Base-by-base conservation (phyloP, 2,113 vertebrate genomes). In the Urocynchramus pylzowi region DNA sequence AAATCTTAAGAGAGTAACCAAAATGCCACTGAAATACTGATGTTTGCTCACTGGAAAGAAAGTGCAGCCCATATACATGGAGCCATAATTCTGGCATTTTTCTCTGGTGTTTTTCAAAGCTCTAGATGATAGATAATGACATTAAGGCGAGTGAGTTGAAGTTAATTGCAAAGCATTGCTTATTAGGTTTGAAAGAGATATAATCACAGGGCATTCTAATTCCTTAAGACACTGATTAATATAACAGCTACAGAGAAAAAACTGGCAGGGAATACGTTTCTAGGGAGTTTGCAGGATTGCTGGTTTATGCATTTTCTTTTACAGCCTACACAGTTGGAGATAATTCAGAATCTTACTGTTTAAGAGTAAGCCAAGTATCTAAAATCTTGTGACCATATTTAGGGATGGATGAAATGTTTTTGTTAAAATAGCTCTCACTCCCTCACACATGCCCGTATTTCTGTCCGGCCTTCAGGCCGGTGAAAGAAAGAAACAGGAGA, bases 271-370 rank as follows among this genome's bases (percentile, higher is more conserved):
- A 91, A 50, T 74, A 61, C n/a, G 59, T 95, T 97, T 93, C 97
- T 70, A 95, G 95, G 97, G 97, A 97, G 96, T 96, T 95, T 95
- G 94, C 91, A 95, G 89, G 92, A 95, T 95, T 94, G 93, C 95
- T 97, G 97, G 94, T 97, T 97, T 97, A 91, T 97, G 93, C 96
- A 97, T 97, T 97, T 97, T 97, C 95, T 96, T 97, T 97, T 96
- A 94, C 96, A 94, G 96, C 96, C 97, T 97, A 94, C 97, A 96
- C 96, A 96, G 92, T 97, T 97, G 96, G 97, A 97, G 95, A 96
- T 97, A 91, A 95, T 96, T 97, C 96, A 97, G 94, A 96, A 95
- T 95, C 92, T 95, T 85, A 95, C 89, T 97, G 94, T 97, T 96
- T 87, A 94, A 94, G 87, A 96, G 93, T 91, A 93, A 96, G 97